Conservation (phyloP, 2,113 vertebrate species). For the Sciurus niger region DNA sequence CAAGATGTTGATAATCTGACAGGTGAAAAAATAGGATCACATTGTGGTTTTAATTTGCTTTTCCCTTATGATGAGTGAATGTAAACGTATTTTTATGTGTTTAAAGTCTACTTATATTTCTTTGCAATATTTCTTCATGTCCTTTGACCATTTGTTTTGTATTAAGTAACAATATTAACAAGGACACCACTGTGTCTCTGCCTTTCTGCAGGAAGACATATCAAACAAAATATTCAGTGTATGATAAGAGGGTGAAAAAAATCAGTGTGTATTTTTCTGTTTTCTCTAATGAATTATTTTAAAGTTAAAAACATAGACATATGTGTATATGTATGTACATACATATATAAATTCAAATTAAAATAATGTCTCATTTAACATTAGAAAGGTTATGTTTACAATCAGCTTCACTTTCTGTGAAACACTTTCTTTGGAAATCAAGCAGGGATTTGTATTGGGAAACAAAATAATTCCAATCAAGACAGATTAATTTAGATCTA, state of each 20-base stretch:
- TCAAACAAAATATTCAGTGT: background rate
- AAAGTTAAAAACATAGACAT: background rate
- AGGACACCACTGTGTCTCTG: background rate
- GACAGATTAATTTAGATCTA: background rate
- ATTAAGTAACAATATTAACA: background rate
- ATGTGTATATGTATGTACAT: background rate
- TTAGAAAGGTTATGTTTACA: background rate
- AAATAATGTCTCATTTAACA: background rate
- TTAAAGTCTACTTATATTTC: too few species aligned
- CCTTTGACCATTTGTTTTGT: background rate
- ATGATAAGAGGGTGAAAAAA: background rate
- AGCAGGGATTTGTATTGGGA: background rate
- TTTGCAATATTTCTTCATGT: too few species aligned
- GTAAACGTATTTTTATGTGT: too few species aligned
- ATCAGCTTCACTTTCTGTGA: background rate
- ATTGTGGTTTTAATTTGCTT: background rate
- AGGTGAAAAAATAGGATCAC: background rate
- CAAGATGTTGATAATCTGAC: background rate
- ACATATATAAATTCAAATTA: background rate
- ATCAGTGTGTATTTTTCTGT: background rate
- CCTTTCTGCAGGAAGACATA: background rate
- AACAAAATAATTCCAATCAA: background rate
- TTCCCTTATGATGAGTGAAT: too few species aligned
- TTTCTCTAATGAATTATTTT: background rate
- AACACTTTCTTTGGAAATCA: background rate